Base-by-base conservation (phyloP, 1,140 invertebrate species). In the Zaprionus ghesquierei region DNA sequence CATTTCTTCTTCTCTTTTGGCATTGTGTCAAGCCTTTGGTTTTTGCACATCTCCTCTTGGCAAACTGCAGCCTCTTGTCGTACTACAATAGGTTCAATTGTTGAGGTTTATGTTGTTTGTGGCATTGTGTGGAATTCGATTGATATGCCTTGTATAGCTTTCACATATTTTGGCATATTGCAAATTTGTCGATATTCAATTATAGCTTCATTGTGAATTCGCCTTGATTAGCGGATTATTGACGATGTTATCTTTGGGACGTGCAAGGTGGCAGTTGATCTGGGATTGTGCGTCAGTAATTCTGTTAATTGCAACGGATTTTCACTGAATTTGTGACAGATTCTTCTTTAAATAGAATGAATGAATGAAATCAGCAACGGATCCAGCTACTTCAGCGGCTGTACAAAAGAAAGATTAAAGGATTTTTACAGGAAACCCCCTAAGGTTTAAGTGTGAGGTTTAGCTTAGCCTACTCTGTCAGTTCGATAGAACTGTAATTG, bases 71-170 rank as follows among this genome's bases (percentile, higher is more conserved):
- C 33, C 23, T 54, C 35, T 44, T 44, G 27, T 35, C 53, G 46
- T 59, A 41, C 10, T 61, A 86, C 81, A 86, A 84, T 70, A 29
- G 15, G 13, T 13, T 23, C 55, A 71, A 69, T 86, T 87, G 82
- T 87, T 76, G 75, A 73, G 82, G 84, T 89, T 82, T 72, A 3
- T 25, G 25, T 69, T 41, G 35, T 63, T 41, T 66, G 29, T 46
- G 31, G 29, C 31, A 38, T 64, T 78, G 56, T 79, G 61, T 54
- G 63, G 51, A 51, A 60, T 69, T 75, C 58, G 63, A 85, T 85
- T 81, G 86, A 74, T 85, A 55, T 75, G 80, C 80, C 75, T 76
- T 89, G 80, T 59, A 81, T 85, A 61, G 44, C 29, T 35, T 29
- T 58, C 9, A n/a, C 70, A 56, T 64, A 61, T 75, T 64, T 81